Conservation (phyloP, 1,140 invertebrate genomes). For the Bombus picipes region DNA sequence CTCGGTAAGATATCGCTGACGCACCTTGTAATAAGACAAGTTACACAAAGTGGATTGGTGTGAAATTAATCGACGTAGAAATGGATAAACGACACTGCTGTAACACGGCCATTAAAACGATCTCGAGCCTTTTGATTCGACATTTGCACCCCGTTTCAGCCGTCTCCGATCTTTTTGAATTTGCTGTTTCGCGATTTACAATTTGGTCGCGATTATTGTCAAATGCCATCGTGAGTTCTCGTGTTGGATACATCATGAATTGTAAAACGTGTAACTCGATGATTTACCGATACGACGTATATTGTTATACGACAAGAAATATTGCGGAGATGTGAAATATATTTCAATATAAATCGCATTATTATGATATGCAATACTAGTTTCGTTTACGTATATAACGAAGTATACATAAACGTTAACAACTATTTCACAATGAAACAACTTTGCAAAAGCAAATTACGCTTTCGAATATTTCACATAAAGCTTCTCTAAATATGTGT, state of each 20-base stretch:
- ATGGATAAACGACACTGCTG: slow-evolving; percentile 14
- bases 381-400: background rate
- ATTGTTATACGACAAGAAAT: too few relatives aligned
- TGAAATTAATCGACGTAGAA: too few relatives aligned
- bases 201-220: background rate
- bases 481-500: background rate
- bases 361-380: background rate
- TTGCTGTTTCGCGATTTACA: background rate
- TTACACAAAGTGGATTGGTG: background rate
- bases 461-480: background rate
- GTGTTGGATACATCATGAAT: background rate
- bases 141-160: background rate
- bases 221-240: background rate
- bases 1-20: slow-evolving; percentile 35
- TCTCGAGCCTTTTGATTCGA: background rate
- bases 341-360: background rate
- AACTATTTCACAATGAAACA: background rate
- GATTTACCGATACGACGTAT: background rate
- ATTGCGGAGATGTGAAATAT: background rate
- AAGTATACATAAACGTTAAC: background rate
- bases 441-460: background rate
- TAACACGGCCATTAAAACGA: slow-evolving; percentile 38
- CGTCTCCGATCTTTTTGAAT: background rate
- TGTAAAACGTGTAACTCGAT: background rate
- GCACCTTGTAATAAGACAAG: slow-evolving; percentile 22